Conservation (phyloP, 2,797 vertebrate genomes). For the Pseudotriccus pelzelni region DNA sequence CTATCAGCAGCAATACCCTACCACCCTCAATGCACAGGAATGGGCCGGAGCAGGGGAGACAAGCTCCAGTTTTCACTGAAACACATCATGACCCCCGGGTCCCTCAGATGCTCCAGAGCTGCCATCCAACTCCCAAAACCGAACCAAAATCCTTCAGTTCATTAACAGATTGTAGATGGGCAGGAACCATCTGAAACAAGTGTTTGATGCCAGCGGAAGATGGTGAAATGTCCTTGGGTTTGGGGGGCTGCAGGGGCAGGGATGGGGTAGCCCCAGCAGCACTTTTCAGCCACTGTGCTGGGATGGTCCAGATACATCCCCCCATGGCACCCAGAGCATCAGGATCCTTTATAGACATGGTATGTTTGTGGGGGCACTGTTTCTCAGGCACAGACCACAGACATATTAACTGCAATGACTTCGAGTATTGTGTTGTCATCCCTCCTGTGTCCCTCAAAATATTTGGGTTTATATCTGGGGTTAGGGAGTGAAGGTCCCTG, state of each 20-base stretch:
- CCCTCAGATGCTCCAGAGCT: neutral
- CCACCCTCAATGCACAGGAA: neutral
- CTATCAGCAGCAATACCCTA: neutral
- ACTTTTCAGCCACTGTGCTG: neutral
- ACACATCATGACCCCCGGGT: neutral
- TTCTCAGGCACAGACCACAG: neutral
- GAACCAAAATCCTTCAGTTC: neutral
- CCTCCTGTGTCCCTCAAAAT: neutral
- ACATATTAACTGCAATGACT: neutral
- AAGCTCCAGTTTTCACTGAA: neutral
- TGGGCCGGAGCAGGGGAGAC: neutral
- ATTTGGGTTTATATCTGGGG: neutral
- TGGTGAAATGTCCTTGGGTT: neutral
- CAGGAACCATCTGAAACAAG: neutral
- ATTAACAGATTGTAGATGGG: neutral
- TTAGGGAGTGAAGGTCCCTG: neutral
- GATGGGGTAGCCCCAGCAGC: neutral
- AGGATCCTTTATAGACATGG: neutral
- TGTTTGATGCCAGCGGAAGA: neutral
- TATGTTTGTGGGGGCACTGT: neutral
- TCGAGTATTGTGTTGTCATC: neutral
- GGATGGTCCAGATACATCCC: neutral
- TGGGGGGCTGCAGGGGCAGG: fast-evolving
- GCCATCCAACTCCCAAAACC: neutral
- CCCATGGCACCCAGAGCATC: neutral